These are phyloP conservation scores for Chaetoderma sp. DNA, from an alignment of 2,888 invertebrate genomes.

Conservation along the genomic window DNA sequence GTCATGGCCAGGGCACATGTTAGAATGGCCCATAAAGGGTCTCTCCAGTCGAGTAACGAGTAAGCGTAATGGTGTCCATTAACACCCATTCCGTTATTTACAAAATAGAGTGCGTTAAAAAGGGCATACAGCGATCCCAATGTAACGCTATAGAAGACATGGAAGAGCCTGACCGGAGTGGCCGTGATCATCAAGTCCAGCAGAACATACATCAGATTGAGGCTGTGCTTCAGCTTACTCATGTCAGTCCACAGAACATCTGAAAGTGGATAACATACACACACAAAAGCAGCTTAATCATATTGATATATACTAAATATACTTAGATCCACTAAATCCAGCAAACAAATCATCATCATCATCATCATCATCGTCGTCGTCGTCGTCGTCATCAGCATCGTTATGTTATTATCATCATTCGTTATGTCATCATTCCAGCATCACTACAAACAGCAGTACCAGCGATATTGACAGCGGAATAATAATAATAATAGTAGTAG, in stretches of 20 bases:
- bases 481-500: too few species aligned
- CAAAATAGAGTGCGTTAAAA: slow-evolving; percentile 63
- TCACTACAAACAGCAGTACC: too few species aligned
- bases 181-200: slow-evolving; percentile 54
- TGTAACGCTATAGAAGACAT: slow-evolving; percentile 56
- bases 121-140: slow-evolving; percentile 58
- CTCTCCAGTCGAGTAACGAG: slow-evolving; percentile 60
- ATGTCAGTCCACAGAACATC: slow-evolving; percentile 50
- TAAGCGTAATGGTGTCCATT: slow-evolving; percentile 59
- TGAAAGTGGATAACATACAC: slow-evolving; percentile 42
- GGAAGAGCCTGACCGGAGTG: slow-evolving; percentile 58
- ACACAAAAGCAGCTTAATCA: not conserved
- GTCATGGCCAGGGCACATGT: slow-evolving; percentile 56
- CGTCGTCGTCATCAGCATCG: too few species aligned
- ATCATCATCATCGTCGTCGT: too few species aligned
- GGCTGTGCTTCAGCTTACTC: slow-evolving; percentile 58
- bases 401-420: too few species aligned
- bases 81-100: slow-evolving; percentile 53
- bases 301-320: not conserved
- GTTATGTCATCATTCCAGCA: too few species aligned
- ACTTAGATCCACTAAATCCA: too few species aligned
- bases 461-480: too few species aligned
- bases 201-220: slow-evolving; percentile 57
- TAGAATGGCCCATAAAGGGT: slow-evolving; percentile 57
- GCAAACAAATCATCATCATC: too few species aligned